Conservation (phyloP, 2,113 vertebrate genomes). For the Nibea albiflora region DNA sequence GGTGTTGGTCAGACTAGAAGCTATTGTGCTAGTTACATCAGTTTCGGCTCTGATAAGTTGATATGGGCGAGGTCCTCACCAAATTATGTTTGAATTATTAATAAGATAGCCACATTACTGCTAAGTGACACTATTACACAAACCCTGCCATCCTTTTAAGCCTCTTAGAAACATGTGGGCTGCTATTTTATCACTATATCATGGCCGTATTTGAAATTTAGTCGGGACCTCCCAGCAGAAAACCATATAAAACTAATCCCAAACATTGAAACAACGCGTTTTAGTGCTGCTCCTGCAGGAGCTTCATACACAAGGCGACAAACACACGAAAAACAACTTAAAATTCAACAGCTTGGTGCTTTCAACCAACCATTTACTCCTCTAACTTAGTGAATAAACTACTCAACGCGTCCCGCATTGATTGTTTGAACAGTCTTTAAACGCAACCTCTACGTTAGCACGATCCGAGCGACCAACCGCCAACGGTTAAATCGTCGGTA, state of each 20-base stretch:
- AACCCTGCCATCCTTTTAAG: no score
- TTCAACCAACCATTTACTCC: background rate
- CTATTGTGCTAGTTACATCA: background rate
- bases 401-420: background rate
- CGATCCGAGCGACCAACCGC: background rate
- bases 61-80: background rate
- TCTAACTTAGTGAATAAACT: background rate
- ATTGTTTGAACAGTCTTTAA: constrained; percentile 31
- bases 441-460: constrained; percentile 9
- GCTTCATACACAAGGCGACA: background rate
- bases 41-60: background rate
- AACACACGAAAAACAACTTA: background rate
- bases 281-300: rapidly evolving
- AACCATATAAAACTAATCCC: background rate
- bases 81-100: background rate
- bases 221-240: background rate
- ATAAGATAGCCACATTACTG: background rate
- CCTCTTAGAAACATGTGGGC: background rate
- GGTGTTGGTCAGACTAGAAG: background rate
- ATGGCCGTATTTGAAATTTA: background rate
- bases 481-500: constrained; percentile 13
- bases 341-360: background rate
- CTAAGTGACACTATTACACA: background rate
- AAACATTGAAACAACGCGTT: background rate
- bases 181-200: background rate